Evolutionary conservation across 2,113 vertebrate species (phyloP), one percentile per base, ranked within the genome.

Genomic region (Orthonyx spaldingii): DNA sequence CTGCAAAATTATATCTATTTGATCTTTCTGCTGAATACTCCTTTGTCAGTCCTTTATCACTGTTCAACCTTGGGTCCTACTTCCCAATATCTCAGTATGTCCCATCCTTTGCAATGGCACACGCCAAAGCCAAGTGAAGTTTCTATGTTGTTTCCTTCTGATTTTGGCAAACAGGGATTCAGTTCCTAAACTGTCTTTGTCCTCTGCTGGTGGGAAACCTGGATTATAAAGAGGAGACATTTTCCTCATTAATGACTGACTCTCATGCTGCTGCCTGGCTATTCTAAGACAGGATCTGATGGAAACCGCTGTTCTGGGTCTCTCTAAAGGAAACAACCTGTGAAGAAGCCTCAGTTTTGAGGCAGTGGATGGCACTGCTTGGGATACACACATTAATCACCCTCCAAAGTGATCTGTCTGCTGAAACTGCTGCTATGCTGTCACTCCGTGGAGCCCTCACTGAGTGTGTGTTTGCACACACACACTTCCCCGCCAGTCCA

Each of bases 391-490:
- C 23, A 17, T 41, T 88, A 71, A 81, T 75, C 23, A 35, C 11
- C 3, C 27, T 83, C 30, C 33, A 53, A 49, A 85, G 57, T 12
- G 7, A 79, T 69, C 88, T 79, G 37, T 57, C 85, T 94, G 90
- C 61, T 76, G 75, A 44, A 84, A 37, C 22, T 35, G 10, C 55
- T 69, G 50, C 59, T 28, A 0, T 49, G 46, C 46, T 81, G 46
- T 69, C 64, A 11, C 15, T 37, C 32, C 39, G 9, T 8, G n/a
- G 68, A 88, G 57, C 10, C 57, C 27, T 20, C 50, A 6, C 71
- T 0, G 4, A 16, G 11, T 9, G 56, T 74, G 47, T 3, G 2
- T n/a, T 7, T 4, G 1, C 18, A 22, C n/a, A 11, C 47, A 19
- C 35, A 50, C 39, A 4, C 32, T 49, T 72, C n/a, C 46, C 47